A percentile compares a stretch with the other conserved stretches of the same genome.
phyloP scores from a whole-genome alignment of 1,140 invertebrate genomes.

The Apolygus lucorum region DNA sequence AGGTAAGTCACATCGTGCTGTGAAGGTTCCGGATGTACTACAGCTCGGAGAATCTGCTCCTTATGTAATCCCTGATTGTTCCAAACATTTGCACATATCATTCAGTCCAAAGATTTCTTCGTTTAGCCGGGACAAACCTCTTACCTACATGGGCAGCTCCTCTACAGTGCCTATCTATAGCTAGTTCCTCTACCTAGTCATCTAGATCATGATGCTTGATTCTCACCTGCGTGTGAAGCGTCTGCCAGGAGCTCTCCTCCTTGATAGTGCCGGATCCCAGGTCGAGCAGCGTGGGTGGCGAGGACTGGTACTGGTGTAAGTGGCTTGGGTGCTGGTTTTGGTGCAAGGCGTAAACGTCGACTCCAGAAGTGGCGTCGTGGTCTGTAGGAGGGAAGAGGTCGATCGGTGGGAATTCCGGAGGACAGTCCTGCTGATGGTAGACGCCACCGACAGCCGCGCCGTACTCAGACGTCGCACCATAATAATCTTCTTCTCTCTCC shows the following conservation, averaged over 20 bases:
- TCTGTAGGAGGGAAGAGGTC: conserved; percentile 60
- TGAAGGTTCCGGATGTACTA: too few species aligned
- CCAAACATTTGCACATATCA: too few species aligned
- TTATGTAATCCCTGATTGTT: too few species aligned
- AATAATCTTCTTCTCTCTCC: conserved; percentile 3
- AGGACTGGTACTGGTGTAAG: conserved; percentile 35
- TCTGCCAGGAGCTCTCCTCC: not conserved
- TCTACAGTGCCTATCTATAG: too few species aligned
- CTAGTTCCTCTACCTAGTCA: too few species aligned
- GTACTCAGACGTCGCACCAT: not conserved
- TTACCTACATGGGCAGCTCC: too few species aligned
- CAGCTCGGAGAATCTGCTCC: too few species aligned
- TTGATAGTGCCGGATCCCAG: conserved; percentile 50
- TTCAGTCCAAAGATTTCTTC: too few species aligned
- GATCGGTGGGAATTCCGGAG: conserved; percentile 27
- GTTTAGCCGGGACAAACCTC: too few species aligned
- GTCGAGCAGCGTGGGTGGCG: conserved; percentile 59
- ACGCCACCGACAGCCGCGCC: not conserved
- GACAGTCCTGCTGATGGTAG: conserved; percentile 10
- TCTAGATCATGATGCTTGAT: too few species aligned
- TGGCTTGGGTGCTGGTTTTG: not conserved
- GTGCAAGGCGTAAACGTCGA: conserved; percentile 13
- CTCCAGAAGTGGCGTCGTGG: conserved; percentile 37
- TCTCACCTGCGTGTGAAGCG: conserved; percentile 5
- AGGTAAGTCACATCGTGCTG: too few species aligned